Conservation (phyloP, 2,113 vertebrate species). For the Daboia siamensis region DNA sequence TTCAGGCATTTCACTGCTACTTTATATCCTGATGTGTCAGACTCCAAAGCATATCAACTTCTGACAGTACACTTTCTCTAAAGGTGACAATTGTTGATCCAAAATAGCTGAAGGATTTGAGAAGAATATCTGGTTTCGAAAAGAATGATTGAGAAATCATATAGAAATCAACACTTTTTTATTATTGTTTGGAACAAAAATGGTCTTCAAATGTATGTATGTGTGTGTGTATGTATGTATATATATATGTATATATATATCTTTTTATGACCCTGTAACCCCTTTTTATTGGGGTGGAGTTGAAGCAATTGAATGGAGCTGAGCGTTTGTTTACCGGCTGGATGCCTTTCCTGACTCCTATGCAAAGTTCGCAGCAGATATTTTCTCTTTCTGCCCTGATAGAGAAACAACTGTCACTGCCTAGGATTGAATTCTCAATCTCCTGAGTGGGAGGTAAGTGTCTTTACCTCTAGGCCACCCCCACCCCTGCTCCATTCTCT, state of each 20-base stretch:
- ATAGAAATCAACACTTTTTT: neutral
- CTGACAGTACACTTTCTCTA: neutral
- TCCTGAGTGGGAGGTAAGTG: neutral
- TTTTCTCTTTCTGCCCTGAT: neutral
- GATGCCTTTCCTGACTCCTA: neutral
- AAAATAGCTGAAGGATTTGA: neutral
- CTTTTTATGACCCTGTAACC: neutral
- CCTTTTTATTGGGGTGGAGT: neutral
- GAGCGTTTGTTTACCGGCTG: neutral
- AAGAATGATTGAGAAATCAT: neutral
- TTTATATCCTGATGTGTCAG: neutral
- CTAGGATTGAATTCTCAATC: neutral
- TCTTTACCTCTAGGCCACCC: neutral
- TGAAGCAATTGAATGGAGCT: neutral
- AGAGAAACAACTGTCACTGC: neutral
- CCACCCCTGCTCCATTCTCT: neutral
- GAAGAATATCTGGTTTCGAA: neutral
- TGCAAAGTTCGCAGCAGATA: neutral
- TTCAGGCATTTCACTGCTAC: neutral
- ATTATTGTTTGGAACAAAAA: neutral
- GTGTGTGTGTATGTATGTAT: no score
- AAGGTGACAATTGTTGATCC: neutral
- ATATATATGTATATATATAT: no score
- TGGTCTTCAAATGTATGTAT: neutral
- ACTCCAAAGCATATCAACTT: neutral